Conservation (phyloP, 1,140 invertebrate species). For the Hycleus phaleratus region DNA sequence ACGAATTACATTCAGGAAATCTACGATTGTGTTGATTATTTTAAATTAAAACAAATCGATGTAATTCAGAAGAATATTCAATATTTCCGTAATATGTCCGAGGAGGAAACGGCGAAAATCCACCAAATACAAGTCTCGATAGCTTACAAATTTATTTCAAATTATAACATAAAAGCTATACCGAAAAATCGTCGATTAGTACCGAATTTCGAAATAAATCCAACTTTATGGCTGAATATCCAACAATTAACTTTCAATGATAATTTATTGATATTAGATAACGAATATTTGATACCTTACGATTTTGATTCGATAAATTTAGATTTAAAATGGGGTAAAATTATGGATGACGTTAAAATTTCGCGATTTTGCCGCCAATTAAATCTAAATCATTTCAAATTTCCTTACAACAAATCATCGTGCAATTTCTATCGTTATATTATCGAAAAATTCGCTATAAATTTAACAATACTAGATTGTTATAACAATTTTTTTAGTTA, state of each 20-base stretch:
- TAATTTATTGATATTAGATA: neutral
- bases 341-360: slow-evolving; percentile 15
- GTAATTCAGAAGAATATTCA: slow-evolving; percentile 57
- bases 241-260: too few relatives aligned
- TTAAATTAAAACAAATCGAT: slow-evolving; percentile 55
- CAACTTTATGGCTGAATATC: neutral
- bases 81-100: slow-evolving; percentile 48
- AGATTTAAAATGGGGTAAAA: slow-evolving; percentile 16
- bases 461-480: slow-evolving; percentile 20
- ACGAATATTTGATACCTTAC: slow-evolving; percentile 4
- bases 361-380: slow-evolving; percentile 20
- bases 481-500: slow-evolving; percentile 14
- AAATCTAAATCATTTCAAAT: slow-evolving; percentile 8
- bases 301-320: slow-evolving; percentile 4
- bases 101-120: slow-evolving; percentile 30
- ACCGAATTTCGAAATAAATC: slow-evolving; percentile 5
- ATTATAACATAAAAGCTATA: slow-evolving; percentile 23
- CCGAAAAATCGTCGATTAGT: slow-evolving; percentile 15
- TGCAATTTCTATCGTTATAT: neutral
- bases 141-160: slow-evolving; percentile 23
- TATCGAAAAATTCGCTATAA: neutral
- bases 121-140: slow-evolving; percentile 12
- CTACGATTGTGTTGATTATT: slow-evolving; percentile 52
- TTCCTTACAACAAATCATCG: neutral
- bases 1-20: slow-evolving; percentile 61